Conservation (phyloP, 2,888 invertebrate genomes). For the Uloborus plumipes region DNA sequence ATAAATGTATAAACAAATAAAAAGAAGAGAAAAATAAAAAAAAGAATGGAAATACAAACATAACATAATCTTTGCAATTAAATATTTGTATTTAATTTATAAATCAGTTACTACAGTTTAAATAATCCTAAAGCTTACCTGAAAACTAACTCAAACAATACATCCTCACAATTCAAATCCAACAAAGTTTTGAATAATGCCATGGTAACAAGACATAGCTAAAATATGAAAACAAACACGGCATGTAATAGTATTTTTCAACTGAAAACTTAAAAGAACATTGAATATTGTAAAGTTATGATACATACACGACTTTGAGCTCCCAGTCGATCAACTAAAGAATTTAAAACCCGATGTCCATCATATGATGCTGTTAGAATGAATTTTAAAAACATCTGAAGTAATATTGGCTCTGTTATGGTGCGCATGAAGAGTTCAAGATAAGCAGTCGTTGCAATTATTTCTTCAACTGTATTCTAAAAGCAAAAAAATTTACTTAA, state of each 20-base stretch:
- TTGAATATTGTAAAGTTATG: neutral
- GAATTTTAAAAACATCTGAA: conserved; percentile 87
- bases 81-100: no score
- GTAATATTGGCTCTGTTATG: conserved; percentile 85
- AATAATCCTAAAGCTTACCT: conserved; percentile 68
- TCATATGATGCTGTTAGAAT: conserved; percentile 84
- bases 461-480: conserved; percentile 88
- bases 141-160: conserved; percentile 91
- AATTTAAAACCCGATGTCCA: conserved; percentile 84
- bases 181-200: conserved; percentile 91
- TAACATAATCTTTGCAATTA: no score
- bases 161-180: conserved; percentile 94
- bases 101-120: neutral
- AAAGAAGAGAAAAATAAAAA: no score
- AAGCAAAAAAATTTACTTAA: conserved; percentile 67
- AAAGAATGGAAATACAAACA: no score
- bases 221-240: conserved; percentile 28
- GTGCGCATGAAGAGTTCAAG: conserved; percentile 90
- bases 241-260: conserved; percentile 4
- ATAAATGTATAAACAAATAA: no score
- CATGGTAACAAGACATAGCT: conserved; percentile 85
- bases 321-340: conserved; percentile 84
- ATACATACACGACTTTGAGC: conserved; percentile 80
- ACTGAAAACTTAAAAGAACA: conserved; percentile 30
- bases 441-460: conserved; percentile 93